Conservation (phyloP, 2,797 vertebrate species). For the Lagocephalus sceleratus region DNA sequence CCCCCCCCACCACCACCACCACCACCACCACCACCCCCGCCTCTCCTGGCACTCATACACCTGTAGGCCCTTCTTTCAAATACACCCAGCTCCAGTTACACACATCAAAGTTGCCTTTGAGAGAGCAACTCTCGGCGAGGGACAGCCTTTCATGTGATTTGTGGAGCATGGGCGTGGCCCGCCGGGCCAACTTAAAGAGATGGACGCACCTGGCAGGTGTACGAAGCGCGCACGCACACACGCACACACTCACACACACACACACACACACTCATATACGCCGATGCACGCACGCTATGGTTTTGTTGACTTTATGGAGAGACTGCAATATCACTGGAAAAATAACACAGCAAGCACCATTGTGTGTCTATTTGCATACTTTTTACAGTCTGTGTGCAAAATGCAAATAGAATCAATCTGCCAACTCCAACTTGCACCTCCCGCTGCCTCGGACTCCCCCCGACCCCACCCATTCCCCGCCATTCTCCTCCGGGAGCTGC, state of each 20-base stretch:
- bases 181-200: constrained; percentile 62
- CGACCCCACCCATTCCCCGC: constrained; percentile 10
- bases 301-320: constrained; percentile 67
- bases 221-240: constrained; percentile 35
- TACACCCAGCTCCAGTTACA: constrained; percentile 73
- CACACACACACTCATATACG: constrained; percentile 48
- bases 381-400: constrained; percentile 76
- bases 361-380: constrained; percentile 80
- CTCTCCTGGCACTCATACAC: constrained; percentile 66
- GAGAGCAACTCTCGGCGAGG: constrained; percentile 67
- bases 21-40: background rate
- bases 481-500: constrained; percentile 55
- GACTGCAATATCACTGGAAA: constrained; percentile 70
- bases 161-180: constrained; percentile 70
- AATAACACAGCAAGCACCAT: constrained; percentile 75
- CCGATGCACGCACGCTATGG: constrained; percentile 48
- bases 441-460: background rate
- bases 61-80: constrained; percentile 74
- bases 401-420: constrained; percentile 77
- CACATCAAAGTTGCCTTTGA: constrained; percentile 78
- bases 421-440: constrained; percentile 47
- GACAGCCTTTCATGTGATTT: constrained; percentile 76
- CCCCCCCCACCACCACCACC: constrained; percentile 32
- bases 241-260: constrained; percentile 38
- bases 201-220: constrained; percentile 80